phyloP scores from a whole-genome alignment of 2,888 invertebrate genomes.

The Calliphora vomitoria region DNA sequence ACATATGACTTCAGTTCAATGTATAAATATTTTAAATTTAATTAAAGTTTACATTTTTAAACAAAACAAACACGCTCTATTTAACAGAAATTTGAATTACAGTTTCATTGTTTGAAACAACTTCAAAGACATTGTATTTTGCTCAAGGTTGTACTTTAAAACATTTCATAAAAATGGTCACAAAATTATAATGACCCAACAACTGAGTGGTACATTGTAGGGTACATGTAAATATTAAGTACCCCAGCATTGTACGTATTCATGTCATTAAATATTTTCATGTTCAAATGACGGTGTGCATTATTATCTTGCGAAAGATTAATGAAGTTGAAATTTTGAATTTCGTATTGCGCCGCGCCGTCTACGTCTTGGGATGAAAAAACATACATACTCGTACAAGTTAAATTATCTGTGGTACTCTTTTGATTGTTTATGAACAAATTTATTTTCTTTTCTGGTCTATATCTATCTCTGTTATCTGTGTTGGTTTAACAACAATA shows the following conservation, averaged over 20 bases:
- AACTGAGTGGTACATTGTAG: neutral
- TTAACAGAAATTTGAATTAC: conserved; percentile 30
- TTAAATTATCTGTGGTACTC: neutral
- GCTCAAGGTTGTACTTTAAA: conserved; percentile 7
- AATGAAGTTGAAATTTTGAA: conserved; percentile 30
- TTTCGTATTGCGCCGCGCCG: conserved; percentile 6
- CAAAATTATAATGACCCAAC: conserved; percentile 10
- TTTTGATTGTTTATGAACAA: neutral
- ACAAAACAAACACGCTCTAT: neutral
- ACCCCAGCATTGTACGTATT: conserved; percentile 5
- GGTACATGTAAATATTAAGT: conserved; percentile 5
- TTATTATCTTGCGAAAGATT: conserved; percentile 41
- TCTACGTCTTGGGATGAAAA: conserved; percentile 2
- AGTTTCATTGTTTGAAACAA: conserved; percentile 15
- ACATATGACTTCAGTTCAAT: too few relatives aligned
- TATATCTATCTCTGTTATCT: conserved; percentile 4
- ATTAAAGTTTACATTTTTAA: neutral
- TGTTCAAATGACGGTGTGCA: conserved; percentile 14
- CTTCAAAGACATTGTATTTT: conserved; percentile 11
- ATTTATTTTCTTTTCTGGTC: conserved; percentile 25
- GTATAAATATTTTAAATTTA: neutral
- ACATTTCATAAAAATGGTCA: neutral
- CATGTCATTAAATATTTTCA: conserved; percentile 13
- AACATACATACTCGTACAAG: neutral
- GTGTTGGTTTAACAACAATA: conserved; percentile 3